Conservation (phyloP, 2,113 vertebrate genomes). For the Naja naja region DNA sequence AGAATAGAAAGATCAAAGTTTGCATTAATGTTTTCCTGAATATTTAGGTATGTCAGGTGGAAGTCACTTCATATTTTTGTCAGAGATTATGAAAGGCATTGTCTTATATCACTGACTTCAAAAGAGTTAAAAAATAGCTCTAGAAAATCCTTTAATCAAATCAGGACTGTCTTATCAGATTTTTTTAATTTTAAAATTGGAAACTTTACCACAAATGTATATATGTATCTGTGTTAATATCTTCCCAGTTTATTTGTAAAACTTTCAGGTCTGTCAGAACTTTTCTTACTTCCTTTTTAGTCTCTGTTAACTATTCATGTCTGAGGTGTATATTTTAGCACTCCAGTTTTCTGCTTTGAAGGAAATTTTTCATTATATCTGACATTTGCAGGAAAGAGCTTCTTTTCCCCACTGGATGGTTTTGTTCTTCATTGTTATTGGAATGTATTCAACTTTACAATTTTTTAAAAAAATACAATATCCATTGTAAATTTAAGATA, state of each 20-base stretch:
- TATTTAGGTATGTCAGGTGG: constrained; percentile 15
- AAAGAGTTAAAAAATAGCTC: constrained; percentile 34
- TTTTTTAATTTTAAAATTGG: constrained; percentile 11
- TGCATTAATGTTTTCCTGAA: constrained; percentile 37
- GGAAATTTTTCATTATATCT: constrained; percentile 8
- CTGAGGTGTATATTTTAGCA: neutral
- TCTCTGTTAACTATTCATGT: neutral
- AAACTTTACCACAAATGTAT: neutral
- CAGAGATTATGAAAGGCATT: constrained; percentile 27
- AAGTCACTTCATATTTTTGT: constrained; percentile 38
- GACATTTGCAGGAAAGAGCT: constrained; percentile 10
- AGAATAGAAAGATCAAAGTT: constrained; percentile 50
- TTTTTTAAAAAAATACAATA: neutral
- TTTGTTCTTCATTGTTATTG: neutral
- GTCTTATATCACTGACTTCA: constrained; percentile 30
- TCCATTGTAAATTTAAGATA: constrained; percentile 5
- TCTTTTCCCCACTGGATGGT: neutral
- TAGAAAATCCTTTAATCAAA: constrained; percentile 15
- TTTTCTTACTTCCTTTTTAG: constrained; percentile 23
- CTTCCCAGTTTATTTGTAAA: neutral
- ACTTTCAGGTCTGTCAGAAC: neutral
- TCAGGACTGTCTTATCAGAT: constrained; percentile 1
- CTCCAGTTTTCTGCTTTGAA: neutral
- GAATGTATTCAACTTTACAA: neutral
- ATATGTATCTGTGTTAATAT: fast-evolving